A percentile compares a stretch with the other conserved stretches of the same genome.
phyloP scores from a whole-genome alignment of 2,113 vertebrate genomes.

The Psittacara wagleri region DNA sequence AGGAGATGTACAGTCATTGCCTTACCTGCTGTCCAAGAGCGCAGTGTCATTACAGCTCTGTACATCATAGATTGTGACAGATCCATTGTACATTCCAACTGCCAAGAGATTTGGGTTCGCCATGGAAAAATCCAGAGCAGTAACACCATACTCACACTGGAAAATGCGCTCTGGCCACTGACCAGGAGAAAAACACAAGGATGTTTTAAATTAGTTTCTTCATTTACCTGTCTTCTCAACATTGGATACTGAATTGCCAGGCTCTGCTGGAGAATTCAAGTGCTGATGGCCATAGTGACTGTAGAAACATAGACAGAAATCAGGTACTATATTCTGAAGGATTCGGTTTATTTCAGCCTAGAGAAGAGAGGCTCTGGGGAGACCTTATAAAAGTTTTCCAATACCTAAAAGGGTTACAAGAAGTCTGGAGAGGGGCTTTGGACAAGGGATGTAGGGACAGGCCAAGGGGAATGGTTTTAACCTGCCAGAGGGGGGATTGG shows the following conservation, averaged over 20 bases:
- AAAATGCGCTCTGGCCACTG: slow-evolving; percentile 91
- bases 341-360: not conserved
- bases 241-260: not conserved
- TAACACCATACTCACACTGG: slow-evolving; percentile 77
- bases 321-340: not conserved
- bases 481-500: not conserved
- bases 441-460: not conserved
- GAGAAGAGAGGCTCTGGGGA: not conserved
- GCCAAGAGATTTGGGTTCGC: slow-evolving; percentile 78
- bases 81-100: slow-evolving; percentile 81
- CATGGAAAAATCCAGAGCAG: slow-evolving; percentile 85
- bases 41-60: not conserved
- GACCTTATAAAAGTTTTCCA: not conserved
- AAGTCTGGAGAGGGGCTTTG: not conserved
- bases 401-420: not conserved
- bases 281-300: not conserved
- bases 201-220: fast-evolving
- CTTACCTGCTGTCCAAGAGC: slow-evolving; percentile 80
- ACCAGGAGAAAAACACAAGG: not conserved
- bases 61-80: slow-evolving; percentile 77
- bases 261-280: not conserved
- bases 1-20: not conserved
- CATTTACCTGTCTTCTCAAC: fast-evolving
- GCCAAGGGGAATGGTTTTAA: not conserved
- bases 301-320: not conserved